Conservation (phyloP, 2,797 vertebrate species). For the Gymnoscopelus microlampas region DNA sequence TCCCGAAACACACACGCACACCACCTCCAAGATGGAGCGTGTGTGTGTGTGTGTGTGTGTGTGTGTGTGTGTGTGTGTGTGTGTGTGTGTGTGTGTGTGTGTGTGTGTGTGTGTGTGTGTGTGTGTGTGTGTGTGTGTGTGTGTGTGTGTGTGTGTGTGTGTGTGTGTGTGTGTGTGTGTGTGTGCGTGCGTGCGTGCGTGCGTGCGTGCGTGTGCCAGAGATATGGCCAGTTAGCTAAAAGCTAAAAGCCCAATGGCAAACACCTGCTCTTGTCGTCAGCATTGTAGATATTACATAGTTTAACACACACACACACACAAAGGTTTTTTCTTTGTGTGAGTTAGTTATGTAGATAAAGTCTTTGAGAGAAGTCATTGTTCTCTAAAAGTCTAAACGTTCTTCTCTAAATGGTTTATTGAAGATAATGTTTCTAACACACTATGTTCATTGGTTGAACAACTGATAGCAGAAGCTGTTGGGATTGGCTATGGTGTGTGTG, state of each 20-base stretch:
- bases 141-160: background rate
- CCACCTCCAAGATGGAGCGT: background rate
- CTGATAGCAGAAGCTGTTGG: slow-evolving; percentile 74
- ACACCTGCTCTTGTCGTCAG: too few species aligned
- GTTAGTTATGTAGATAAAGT: slow-evolving; percentile 68
- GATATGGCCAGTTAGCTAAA: background rate
- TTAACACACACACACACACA: slow-evolving; percentile 18
- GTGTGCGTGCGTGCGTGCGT: background rate
- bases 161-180: background rate
- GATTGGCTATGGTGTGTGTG: slow-evolving; percentile 75
- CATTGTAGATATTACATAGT: too few species aligned
- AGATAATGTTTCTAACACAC: slow-evolving; percentile 80
- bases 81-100: too few species aligned
- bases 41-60: background rate
- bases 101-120: background rate
- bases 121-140: background rate
- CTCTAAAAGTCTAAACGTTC: slow-evolving; percentile 82
- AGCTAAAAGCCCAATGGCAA: too few species aligned
- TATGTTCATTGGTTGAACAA: slow-evolving; percentile 57
- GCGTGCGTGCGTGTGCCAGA: background rate
- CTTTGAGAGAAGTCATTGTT: slow-evolving; percentile 71
- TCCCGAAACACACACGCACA: too few species aligned
- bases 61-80: background rate
- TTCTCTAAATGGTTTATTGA: slow-evolving; percentile 66
- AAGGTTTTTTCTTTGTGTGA: slow-evolving; percentile 20